These are phyloP conservation scores for Pristionchus mayeri DNA, from an alignment of 2,888 invertebrate species.

Conservation along the genomic window DNA sequence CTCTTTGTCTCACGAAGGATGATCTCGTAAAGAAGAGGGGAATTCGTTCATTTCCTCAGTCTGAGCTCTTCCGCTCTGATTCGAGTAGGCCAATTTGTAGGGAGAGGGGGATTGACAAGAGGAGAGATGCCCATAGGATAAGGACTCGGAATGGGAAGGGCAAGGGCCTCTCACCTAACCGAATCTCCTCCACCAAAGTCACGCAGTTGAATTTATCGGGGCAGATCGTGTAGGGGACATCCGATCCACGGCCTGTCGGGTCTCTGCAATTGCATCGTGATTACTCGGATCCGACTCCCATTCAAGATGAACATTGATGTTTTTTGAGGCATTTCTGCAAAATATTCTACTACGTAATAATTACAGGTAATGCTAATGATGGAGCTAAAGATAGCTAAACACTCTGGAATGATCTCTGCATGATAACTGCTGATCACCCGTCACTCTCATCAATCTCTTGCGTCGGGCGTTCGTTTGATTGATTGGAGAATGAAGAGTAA, in stretches of 20 bases:
- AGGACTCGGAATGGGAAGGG: not conserved
- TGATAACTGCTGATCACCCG: not conserved
- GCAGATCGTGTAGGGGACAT: slow-evolving; percentile 66
- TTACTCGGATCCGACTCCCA: too few relatives aligned
- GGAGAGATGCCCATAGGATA: not conserved
- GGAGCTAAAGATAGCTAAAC: too few relatives aligned
- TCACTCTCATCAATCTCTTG: slow-evolving; percentile 18
- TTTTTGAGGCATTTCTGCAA: too few relatives aligned
- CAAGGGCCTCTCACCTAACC: slow-evolving; percentile 40
- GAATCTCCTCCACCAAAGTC: slow-evolving; percentile 70
- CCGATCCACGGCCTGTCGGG: slow-evolving; percentile 65
- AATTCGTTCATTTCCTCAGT: slow-evolving; percentile 3
- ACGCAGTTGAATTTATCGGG: slow-evolving; percentile 68
- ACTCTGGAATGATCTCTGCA: slow-evolving; percentile 42
- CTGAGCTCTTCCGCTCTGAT: slow-evolving; percentile 5
- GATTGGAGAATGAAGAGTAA: slow-evolving; percentile 12
- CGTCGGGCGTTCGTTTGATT: not conserved
- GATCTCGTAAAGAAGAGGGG: slow-evolving; percentile 13
- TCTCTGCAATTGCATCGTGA: too few relatives aligned
- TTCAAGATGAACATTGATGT: too few relatives aligned
- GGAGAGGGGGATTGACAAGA: not conserved
- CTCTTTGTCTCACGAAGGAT: not conserved
- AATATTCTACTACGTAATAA: too few relatives aligned
- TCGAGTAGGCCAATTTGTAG: slow-evolving; percentile 29
- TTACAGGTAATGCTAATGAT: too few relatives aligned